phyloP scores from a whole-genome alignment of 2,113 vertebrate genomes.

The Phylloscopus trochiloides region DNA sequence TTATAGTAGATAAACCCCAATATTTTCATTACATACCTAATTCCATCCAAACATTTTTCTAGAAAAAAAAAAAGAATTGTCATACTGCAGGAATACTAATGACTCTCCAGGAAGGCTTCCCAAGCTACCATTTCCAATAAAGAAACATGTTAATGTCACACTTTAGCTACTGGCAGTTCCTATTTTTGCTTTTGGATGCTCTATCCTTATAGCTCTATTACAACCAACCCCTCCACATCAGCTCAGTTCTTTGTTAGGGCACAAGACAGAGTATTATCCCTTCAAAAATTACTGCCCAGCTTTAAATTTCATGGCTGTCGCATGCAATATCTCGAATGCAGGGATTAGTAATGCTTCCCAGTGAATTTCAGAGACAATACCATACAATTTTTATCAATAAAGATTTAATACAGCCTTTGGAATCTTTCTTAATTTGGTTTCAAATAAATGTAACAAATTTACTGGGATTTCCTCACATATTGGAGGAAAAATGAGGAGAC shows the following conservation, averaged over 20 bases:
- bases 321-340: neutral
- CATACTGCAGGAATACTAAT: neutral
- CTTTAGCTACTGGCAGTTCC: neutral
- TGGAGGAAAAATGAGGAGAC: neutral
- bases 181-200: neutral
- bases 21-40: neutral
- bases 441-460: neutral
- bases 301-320: slow-evolving; percentile 35
- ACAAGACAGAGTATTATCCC: neutral
- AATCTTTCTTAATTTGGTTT: neutral
- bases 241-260: neutral
- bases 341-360: neutral
- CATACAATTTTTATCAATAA: neutral
- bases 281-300: slow-evolving; percentile 2
- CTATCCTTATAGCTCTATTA: neutral
- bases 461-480: neutral
- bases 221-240: neutral
- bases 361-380: neutral
- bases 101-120: neutral
- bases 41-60: neutral
- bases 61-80: neutral
- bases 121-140: neutral
- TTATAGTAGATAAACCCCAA: neutral
- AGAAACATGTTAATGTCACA: neutral
- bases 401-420: neutral